A percentile compares a stretch with the other conserved stretches of the same genome.
phyloP scores from a whole-genome alignment of 1,140 invertebrate species.

The Drosophila paulistorum region DNA sequence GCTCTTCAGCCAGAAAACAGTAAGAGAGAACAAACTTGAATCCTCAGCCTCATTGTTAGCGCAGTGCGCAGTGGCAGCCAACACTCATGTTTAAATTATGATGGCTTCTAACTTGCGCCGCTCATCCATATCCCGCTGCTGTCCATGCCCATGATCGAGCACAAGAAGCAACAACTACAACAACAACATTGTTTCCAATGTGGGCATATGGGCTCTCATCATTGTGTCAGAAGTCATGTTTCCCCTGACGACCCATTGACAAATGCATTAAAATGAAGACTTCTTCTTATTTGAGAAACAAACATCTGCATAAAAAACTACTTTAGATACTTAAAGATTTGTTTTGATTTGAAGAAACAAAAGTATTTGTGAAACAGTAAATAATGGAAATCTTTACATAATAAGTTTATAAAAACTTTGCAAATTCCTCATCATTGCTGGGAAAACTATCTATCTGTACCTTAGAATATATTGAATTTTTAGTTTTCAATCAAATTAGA shows the following conservation, averaged over 20 bases:
- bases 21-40: constrained; percentile 12
- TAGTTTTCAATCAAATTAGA: no score
- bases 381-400: no score
- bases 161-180: not conserved
- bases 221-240: constrained; percentile 54
- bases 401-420: no score
- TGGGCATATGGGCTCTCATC: constrained; percentile 48
- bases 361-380: no score
- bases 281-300: constrained; percentile 17
- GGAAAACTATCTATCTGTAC: no score
- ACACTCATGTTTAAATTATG: constrained; percentile 82
- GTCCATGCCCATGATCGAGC: not conserved
- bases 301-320: not conserved
- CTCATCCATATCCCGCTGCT: constrained; percentile 21
- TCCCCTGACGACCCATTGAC: constrained; percentile 51
- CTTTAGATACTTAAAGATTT: no score
- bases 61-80: constrained; percentile 69
- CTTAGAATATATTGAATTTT: no score
- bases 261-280: constrained; percentile 44
- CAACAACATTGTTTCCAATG: constrained; percentile 22
- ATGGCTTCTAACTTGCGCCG: constrained; percentile 76
- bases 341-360: no score
- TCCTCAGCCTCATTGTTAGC: constrained; percentile 56
- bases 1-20: constrained; percentile 7
- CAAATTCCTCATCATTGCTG: no score